These are phyloP conservation scores for Atopsyche davidsoni DNA, from an alignment of 1,140 invertebrate species.

Conservation along the genomic window DNA sequence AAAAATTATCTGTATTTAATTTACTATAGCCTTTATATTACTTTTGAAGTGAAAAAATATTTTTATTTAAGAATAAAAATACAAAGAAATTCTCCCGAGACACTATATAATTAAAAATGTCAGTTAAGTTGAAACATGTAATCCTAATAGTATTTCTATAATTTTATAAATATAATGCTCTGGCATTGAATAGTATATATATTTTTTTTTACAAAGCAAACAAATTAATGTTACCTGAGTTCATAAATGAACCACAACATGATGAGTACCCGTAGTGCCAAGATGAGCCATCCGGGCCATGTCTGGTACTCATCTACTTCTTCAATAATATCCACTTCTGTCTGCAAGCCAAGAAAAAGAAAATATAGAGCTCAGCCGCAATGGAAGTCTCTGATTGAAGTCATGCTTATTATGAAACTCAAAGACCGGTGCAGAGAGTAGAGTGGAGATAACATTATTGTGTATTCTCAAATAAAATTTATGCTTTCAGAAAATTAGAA, in stretches of 20 bases:
- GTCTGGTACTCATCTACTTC: conserved; percentile 97
- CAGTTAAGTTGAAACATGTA: too few species aligned
- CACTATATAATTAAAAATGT: neutral
- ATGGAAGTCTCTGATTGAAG: neutral
- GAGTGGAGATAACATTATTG: neutral
- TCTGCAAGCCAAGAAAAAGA: conserved; percentile 54
- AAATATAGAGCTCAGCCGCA: too few species aligned
- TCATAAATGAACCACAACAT: conserved; percentile 95
- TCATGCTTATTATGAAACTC: neutral
- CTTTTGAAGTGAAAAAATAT: too few species aligned
- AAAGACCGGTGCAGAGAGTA: neutral
- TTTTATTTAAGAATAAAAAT: neutral
- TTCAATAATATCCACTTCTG: conserved; percentile 91
- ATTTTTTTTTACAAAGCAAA: too few species aligned
- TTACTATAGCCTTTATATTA: too few species aligned
- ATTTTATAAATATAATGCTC: too few species aligned
- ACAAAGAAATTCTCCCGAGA: too few species aligned
- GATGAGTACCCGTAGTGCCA: conserved; percentile 78
- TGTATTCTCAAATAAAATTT: conserved; percentile 12
- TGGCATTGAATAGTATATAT: too few species aligned
- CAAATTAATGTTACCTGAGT: conserved; percentile 54
- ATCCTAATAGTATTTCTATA: too few species aligned
- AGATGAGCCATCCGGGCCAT: conserved; percentile 90
- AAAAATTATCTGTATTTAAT: too few species aligned
- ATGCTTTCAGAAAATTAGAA: too few species aligned